phyloP scores from a whole-genome alignment of 2,113 vertebrate genomes.

The Dicaeum eximium region DNA sequence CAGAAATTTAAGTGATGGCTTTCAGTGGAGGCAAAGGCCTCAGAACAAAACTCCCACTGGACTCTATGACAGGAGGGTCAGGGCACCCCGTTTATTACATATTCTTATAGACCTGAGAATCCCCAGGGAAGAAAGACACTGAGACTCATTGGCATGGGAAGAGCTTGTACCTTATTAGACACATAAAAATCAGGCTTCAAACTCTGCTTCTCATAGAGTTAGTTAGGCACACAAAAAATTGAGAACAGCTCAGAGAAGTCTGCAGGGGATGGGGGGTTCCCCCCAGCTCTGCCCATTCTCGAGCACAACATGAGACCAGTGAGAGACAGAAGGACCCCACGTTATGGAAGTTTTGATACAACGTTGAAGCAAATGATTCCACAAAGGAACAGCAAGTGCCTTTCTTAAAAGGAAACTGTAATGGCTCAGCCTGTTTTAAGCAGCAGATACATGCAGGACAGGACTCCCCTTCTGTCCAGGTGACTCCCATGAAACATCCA shows the following conservation, averaged over 20 bases:
- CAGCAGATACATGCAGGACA: neutral
- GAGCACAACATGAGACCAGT: neutral
- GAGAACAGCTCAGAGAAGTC: accelerated
- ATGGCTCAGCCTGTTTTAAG: neutral
- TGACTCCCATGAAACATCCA: neutral
- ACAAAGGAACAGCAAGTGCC: conserved; percentile 16
- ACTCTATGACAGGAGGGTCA: neutral
- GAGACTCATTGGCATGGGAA: neutral
- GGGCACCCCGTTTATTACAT: neutral
- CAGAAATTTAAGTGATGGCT: too few relatives aligned
- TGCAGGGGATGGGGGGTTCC: neutral
- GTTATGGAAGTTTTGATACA: neutral
- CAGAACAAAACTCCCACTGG: neutral
- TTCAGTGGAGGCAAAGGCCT: neutral
- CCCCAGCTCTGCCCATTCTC: neutral
- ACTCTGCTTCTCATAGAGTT: neutral
- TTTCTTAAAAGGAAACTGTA: conserved; percentile 22
- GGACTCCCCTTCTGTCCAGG: neutral
- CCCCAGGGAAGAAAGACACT: neutral
- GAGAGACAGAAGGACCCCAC: neutral
- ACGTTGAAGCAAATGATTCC: neutral
- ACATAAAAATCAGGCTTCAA: neutral
- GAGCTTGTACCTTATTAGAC: neutral
- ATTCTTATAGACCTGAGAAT: neutral
- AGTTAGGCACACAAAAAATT: neutral